Evolutionary conservation across 2,797 vertebrate species (phyloP).

Genomic region (Phylloscopus collybita): DNA sequence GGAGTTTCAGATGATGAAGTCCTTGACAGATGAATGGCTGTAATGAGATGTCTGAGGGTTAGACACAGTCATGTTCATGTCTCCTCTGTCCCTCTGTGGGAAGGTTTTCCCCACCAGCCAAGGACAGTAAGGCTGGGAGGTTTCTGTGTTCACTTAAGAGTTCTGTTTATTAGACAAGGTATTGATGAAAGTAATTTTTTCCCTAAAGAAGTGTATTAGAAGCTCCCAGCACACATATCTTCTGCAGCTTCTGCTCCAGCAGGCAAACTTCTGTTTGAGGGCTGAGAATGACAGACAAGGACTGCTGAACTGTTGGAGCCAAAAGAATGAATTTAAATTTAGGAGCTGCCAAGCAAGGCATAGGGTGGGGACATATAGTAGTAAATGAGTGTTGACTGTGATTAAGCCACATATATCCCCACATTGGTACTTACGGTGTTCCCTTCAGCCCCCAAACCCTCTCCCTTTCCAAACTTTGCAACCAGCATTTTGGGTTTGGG

Average conservation of each 20-base stretch:
- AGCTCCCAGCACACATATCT: background rate
- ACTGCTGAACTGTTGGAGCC: background rate
- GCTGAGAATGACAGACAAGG: background rate
- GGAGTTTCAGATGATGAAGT: background rate
- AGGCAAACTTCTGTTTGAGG: background rate
- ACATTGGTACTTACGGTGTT: background rate
- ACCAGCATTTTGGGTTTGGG: background rate
- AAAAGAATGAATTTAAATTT: background rate
- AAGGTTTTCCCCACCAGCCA: background rate
- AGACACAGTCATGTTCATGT: background rate
- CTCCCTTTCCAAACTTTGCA: background rate
- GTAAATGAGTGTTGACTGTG: background rate
- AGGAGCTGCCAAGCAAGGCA: background rate
- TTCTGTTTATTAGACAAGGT: background rate
- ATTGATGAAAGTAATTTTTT: background rate
- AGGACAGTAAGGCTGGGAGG: background rate
- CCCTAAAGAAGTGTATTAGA: accelerated
- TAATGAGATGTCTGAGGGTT: background rate
- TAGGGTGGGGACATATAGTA: background rate
- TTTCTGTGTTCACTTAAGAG: background rate
- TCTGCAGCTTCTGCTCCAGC: background rate
- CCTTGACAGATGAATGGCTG: background rate
- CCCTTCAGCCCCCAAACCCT: background rate
- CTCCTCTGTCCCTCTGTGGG: background rate
- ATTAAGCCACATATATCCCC: background rate